Percentiles rank a stretch among this genome's conserved stretches.
These are phyloP conservation scores for Tetragonula carbonaria DNA, from an alignment of 2,888 invertebrate species.

Conservation along the genomic window DNA sequence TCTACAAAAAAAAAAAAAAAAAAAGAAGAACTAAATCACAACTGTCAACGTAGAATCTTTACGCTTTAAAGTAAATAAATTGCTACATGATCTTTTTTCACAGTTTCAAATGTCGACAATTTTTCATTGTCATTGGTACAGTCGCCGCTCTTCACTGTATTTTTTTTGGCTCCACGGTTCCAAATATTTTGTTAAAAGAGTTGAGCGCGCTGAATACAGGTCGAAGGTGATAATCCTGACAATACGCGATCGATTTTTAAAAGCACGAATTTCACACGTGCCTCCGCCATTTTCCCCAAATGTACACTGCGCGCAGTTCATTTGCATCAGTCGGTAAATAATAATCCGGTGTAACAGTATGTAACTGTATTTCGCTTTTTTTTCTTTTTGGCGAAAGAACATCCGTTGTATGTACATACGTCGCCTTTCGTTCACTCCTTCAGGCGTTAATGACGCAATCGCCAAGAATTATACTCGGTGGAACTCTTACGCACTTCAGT, in stretches of 20 bases:
- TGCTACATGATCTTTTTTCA: too few species aligned
- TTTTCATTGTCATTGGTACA: too few species aligned
- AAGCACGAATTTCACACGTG: neutral
- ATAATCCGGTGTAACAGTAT: conserved; percentile 56
- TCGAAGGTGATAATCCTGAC: neutral
- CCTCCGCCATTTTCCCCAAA: neutral
- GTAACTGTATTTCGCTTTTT: conserved; percentile 55
- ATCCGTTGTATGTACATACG: conserved; percentile 8
- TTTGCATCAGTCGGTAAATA: conserved; percentile 57
- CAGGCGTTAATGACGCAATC: conserved; percentile 74
- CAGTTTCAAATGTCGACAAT: too few species aligned
- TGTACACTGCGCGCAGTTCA: conserved; percentile 1
- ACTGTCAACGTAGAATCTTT: too few species aligned
- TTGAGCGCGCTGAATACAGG: neutral
- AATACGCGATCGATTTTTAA: neutral
- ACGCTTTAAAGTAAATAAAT: too few species aligned
- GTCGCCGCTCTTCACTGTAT: too few species aligned
- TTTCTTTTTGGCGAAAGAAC: conserved; percentile 30
- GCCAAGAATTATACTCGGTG: conserved; percentile 74
- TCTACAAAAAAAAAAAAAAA: too few species aligned
- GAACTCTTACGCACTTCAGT: conserved; percentile 73
- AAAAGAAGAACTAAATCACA: too few species aligned
- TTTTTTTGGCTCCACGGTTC: neutral
- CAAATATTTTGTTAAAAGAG: neutral
- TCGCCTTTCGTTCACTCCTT: conserved; percentile 35